These are phyloP conservation scores for Aphelenchoides fujianensis DNA, from an alignment of 1,140 invertebrate genomes.

Conservation along the genomic window DNA sequence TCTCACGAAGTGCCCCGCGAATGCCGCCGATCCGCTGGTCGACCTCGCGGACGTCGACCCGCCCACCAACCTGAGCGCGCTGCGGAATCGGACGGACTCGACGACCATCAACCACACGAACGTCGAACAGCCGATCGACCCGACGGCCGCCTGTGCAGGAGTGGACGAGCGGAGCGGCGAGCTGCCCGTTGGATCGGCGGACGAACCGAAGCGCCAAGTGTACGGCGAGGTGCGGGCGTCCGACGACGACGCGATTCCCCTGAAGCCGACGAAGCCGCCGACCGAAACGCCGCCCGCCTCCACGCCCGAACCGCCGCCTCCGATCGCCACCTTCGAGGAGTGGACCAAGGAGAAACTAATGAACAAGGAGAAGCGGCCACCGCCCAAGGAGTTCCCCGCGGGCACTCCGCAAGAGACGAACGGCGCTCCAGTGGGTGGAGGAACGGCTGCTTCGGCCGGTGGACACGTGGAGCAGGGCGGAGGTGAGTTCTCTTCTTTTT, in stretches of 20 bases:
- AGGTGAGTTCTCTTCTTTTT: no score
- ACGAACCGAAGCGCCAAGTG: background rate
- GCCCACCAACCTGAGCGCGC: background rate
- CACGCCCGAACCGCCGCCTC: constrained; percentile 20
- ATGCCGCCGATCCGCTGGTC: constrained; percentile 8
- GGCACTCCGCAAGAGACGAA: no score
- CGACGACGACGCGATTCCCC: background rate
- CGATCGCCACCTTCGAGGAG: constrained; percentile 53
- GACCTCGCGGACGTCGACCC: background rate
- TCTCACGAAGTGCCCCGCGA: constrained; percentile 9
- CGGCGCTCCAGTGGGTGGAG: background rate
- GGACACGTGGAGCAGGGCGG: background rate
- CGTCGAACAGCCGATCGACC: background rate
- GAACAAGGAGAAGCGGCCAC: constrained; percentile 30
- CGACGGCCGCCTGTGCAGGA: no score
- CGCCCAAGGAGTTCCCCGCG: background rate
- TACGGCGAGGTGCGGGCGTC: background rate
- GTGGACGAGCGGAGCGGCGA: background rate
- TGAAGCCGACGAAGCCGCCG: background rate
- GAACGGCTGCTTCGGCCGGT: background rate
- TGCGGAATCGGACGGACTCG: constrained; percentile 5
- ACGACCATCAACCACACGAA: background rate
- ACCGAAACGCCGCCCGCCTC: background rate
- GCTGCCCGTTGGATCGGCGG: background rate
- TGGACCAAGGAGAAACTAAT: constrained; percentile 53